These are phyloP conservation scores for Holotrichia oblita DNA, from an alignment of 1,140 invertebrate species.

Conservation along the genomic window DNA sequence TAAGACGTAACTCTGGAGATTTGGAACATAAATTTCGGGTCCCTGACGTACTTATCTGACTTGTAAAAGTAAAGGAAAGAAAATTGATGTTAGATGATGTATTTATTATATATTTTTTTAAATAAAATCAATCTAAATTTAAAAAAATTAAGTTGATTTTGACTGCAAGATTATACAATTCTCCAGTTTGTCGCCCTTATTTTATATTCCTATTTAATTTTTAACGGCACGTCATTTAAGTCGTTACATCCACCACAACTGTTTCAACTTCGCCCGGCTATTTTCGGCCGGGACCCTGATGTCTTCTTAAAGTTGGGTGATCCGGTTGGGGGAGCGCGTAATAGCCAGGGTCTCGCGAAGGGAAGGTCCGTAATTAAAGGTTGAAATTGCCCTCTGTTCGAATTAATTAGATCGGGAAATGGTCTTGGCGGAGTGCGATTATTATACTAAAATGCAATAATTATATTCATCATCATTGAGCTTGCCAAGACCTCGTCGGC, in stretches of 20 bases:
- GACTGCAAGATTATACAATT: too few species aligned
- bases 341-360: neutral
- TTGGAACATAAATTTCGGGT: neutral
- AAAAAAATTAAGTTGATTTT: too few species aligned
- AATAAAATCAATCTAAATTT: too few species aligned
- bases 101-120: too few species aligned
- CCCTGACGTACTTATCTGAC: too few species aligned
- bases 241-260: neutral
- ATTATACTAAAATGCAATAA: conserved; percentile 17
- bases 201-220: neutral
- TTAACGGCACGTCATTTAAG: neutral
- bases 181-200: too few species aligned
- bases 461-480: conserved; percentile 3
- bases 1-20: neutral
- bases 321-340: neutral
- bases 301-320: neutral
- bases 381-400: conserved; percentile 27
- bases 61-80: too few species aligned
- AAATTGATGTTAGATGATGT: too few species aligned
- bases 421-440: neutral
- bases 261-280: neutral
- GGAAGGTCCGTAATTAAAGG: conserved; percentile 5
- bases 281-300: neutral
- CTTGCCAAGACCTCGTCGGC: neutral
- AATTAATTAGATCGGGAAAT: conserved; percentile 26